These are phyloP conservation scores for Siphamia tubifer DNA, from an alignment of 2,113 vertebrate genomes.

Conservation along the genomic window DNA sequence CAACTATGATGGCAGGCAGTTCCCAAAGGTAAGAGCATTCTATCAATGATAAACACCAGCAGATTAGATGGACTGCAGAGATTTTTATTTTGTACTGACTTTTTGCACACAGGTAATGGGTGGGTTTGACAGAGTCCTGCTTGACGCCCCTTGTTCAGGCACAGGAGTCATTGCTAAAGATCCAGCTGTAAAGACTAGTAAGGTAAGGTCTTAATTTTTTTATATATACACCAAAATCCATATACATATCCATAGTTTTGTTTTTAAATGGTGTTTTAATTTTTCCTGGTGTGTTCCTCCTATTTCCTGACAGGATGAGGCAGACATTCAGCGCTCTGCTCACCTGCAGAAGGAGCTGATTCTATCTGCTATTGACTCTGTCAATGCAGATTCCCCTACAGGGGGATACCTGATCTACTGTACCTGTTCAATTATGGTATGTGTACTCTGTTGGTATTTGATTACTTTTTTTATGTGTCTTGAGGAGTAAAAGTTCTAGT, in stretches of 20 bases:
- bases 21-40: slow-evolving; percentile 85
- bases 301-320: slow-evolving; percentile 81
- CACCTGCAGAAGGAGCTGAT: slow-evolving; percentile 96
- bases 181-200: slow-evolving; percentile 94
- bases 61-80: background rate
- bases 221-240: background rate
- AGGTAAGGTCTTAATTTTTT: slow-evolving; percentile 75
- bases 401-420: slow-evolving; percentile 96
- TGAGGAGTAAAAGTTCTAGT: background rate
- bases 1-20: slow-evolving; percentile 93
- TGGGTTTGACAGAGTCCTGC: slow-evolving; percentile 92
- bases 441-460: background rate
- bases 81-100: background rate
- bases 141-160: slow-evolving; percentile 96
- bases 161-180: slow-evolving; percentile 97
- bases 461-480: background rate
- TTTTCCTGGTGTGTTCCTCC: background rate
- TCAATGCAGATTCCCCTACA: slow-evolving; percentile 86
- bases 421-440: slow-evolving; percentile 93
- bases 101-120: slow-evolving; percentile 84
- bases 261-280: background rate
- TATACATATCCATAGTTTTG: background rate
- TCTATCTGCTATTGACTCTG: slow-evolving; percentile 92
- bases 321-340: slow-evolving; percentile 88
- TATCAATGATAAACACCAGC: background rate